These are phyloP conservation scores for Teleopsis dalmanni DNA, from an alignment of 1,140 invertebrate species.

Conservation along the genomic window DNA sequence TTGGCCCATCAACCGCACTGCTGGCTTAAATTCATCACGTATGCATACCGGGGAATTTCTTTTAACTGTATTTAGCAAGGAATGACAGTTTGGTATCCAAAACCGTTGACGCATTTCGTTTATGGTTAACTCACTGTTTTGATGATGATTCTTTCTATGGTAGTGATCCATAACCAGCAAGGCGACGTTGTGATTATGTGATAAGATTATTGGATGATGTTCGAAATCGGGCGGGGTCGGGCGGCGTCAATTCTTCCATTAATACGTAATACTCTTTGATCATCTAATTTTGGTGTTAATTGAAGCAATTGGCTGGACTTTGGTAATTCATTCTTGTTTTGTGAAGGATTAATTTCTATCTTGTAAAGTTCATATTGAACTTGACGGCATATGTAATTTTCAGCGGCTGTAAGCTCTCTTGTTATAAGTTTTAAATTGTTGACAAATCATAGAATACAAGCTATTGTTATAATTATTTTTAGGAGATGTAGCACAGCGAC, in stretches of 20 bases:
- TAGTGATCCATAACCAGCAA: neutral
- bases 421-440: neutral
- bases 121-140: slow-evolving; percentile 3
- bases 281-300: slow-evolving; percentile 1
- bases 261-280: neutral
- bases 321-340: neutral
- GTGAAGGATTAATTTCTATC: neutral
- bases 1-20: neutral
- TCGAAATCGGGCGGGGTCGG: neutral
- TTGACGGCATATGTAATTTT: neutral
- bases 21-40: neutral
- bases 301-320: neutral
- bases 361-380: neutral
- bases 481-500: too few species aligned
- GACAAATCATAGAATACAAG: slow-evolving; percentile 1
- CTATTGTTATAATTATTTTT: neutral
- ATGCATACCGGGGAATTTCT: neutral
- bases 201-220: slow-evolving; percentile 1
- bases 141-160: slow-evolving; percentile 7
- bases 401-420: neutral
- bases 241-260: slow-evolving; percentile 1
- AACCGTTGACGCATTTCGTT: slow-evolving; percentile 7
- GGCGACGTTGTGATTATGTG: neutral
- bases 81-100: slow-evolving; percentile 4
- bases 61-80: neutral